Base-by-base conservation (phyloP, 2,113 vertebrate genomes). In the Ceyx melanurus region DNA sequence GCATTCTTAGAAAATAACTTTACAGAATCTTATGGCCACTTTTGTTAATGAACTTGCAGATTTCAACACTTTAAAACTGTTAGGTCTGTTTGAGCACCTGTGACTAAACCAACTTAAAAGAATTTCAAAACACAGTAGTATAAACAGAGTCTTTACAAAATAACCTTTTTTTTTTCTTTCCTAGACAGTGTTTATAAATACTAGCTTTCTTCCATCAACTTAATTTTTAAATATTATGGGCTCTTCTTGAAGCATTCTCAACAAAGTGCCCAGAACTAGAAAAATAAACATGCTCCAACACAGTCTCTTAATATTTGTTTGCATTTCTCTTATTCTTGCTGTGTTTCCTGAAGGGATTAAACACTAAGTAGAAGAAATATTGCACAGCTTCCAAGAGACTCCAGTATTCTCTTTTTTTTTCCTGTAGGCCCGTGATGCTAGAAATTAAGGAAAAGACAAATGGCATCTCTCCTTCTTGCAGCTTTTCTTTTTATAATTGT, bases 271-370 rank as follows among this genome's bases (percentile, higher is more conserved):
- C 20, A 37, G 72, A 87, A 66, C 45, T 62, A 48, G 40, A 82
- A 75, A 35, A 92, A 80, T 35, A 77, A 90, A 96, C 94, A 31
- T 43, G 37, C 33, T 90, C 21, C 42, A 78, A 25, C 42, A 42
- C 48, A 92, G 28, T 48, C 74, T 87, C 60, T 94, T 93, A 81
- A 86, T 78, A 61, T 84, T 89, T 94, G 89, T 93, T 96, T 91
- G 67, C 71, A 56, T 95, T 95, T 71, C 46, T 87, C 51, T 79
- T 92, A 20, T 40, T 92, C 77, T 70, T 92, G 46, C 64, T 95
- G 58, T 82, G 71, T 87, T 93, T 91, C 82, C 82, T 93, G 74
- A 88, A 80, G 67, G 89, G 54, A 88, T 95, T 94, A 92, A 92
- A 92, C 40, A 89, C 58, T 70, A 33, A 89, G 74, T 70, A 72